Conservation (phyloP, 2,113 vertebrate genomes). For the Anguilla japonica region DNA sequence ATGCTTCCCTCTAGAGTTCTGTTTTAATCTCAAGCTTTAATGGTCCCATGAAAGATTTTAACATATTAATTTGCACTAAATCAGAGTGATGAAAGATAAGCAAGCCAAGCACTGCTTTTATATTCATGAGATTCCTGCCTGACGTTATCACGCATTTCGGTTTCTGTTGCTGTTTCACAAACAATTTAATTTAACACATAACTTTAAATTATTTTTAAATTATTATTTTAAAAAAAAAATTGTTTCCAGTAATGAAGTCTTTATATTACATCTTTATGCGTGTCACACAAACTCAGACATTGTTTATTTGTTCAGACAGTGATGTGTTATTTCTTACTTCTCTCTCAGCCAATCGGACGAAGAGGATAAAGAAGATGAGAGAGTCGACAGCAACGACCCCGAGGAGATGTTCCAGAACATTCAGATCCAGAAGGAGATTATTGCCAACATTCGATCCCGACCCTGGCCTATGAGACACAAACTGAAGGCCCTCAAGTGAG, state of each 20-base stretch:
- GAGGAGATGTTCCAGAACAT: slow-evolving; percentile 96
- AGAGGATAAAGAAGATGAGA: slow-evolving; percentile 74
- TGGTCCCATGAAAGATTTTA: neutral
- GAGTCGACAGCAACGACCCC: slow-evolving; percentile 82
- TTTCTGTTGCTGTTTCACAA: neutral
- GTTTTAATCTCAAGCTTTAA: neutral
- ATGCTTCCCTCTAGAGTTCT: neutral
- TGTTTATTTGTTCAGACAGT: neutral
- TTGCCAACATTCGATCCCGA: slow-evolving; percentile 85
- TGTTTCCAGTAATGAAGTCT: too few relatives aligned
- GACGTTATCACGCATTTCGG: neutral
- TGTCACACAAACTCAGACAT: neutral
- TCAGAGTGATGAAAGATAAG: neutral
- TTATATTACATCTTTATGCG: neutral
- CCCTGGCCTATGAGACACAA: slow-evolving; percentile 94
- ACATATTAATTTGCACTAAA: neutral
- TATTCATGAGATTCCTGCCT: neutral
- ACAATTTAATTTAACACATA: neutral
- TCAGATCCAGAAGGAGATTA: slow-evolving; percentile 92
- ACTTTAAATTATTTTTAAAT: neutral
- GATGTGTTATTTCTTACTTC: neutral
- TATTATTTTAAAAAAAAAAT: neutral
- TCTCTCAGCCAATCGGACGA: slow-evolving; percentile 79
- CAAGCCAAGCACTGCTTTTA: neutral
- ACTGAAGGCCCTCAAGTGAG: slow-evolving; percentile 84